Evolutionary conservation across 1,140 invertebrate species (phyloP), one percentile per base, ranked within the genome.

Genomic region (Tetranychus cinnabarinus): DNA sequence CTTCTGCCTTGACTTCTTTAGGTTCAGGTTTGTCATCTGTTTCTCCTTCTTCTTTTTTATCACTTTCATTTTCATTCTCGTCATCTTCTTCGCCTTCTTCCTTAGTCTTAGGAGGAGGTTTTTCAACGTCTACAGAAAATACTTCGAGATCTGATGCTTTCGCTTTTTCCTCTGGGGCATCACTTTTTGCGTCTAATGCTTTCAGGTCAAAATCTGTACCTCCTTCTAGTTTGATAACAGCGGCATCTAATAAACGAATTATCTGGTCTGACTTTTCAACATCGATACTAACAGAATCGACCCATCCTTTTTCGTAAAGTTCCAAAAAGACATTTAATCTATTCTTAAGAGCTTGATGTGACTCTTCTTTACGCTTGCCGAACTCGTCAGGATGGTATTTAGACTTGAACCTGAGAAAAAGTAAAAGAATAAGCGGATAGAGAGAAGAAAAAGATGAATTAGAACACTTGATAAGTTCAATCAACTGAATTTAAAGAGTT

Each of bases 301-400:
- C 77, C 61, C 81, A 79, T 1, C 78, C 81, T 48, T 76, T 77
- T 2, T 85, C 79, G 58, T 88, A 70, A 59, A 97, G 76, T 63
- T 97, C 88, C 66, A 85, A 72, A 71, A 97, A 98, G 0, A 96
- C 85, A 65, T 85, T 80, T 15, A 93, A 79, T 5, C 96, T 82
- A 74, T 84, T 85, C 75, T 92, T 85, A 12, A 97, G 75, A 58
- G 86, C 83, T 59, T 74, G 72, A 13, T 82, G 74, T 66, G 91
- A 84, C 71, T 96, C 91, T 37, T 89, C 83, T 74, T 87, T 89
- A 48, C 86, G 76, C 73, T 87, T 92, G 7, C 85, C 78, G 58
- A 85, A 88, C 68, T 97, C 91, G 74, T 96, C 91, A 4, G 95
- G 95, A 75, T 97, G 92, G 72, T 97, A 98, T 75, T 97, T 97